A percentile compares a stretch with the other conserved stretches of the same genome.
phyloP scores from a whole-genome alignment of 2,797 vertebrate species.

The Poecilia gillii region DNA sequence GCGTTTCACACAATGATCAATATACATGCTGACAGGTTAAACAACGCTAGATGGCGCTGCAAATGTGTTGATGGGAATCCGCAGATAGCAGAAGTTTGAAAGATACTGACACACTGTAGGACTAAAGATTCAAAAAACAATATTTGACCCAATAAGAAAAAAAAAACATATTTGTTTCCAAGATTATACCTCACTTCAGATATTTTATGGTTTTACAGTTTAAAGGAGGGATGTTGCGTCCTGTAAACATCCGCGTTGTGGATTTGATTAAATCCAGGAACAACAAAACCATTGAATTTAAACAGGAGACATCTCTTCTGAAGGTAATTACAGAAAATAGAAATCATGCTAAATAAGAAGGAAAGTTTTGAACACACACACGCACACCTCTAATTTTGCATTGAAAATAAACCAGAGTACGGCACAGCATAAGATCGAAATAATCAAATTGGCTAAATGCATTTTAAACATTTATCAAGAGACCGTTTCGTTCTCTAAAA shows the following conservation, averaged over 20 bases:
- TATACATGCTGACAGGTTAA: neutral
- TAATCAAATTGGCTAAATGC: neutral
- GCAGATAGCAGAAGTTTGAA: neutral
- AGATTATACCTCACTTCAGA: neutral
- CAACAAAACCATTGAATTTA: neutral
- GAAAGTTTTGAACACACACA: neutral
- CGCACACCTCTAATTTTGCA: neutral
- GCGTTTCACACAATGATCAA: neutral
- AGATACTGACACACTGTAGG: neutral
- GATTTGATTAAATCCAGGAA: neutral
- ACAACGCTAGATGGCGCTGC: conserved; percentile 8
- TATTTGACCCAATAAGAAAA: neutral
- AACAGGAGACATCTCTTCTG: neutral
- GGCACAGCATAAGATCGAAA: neutral
- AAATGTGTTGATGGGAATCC: neutral
- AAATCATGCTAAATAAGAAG: neutral
- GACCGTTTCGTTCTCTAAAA: neutral
- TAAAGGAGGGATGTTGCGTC: neutral
- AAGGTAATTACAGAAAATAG: neutral
- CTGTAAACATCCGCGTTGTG: neutral
- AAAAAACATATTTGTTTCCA: neutral
- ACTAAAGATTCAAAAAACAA: neutral
- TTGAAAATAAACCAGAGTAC: neutral
- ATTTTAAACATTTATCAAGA: neutral
- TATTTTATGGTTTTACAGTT: neutral